Evolutionary conservation across 2,888 invertebrate genomes (phyloP).

Genomic region (Saturnia japonica): DNA sequence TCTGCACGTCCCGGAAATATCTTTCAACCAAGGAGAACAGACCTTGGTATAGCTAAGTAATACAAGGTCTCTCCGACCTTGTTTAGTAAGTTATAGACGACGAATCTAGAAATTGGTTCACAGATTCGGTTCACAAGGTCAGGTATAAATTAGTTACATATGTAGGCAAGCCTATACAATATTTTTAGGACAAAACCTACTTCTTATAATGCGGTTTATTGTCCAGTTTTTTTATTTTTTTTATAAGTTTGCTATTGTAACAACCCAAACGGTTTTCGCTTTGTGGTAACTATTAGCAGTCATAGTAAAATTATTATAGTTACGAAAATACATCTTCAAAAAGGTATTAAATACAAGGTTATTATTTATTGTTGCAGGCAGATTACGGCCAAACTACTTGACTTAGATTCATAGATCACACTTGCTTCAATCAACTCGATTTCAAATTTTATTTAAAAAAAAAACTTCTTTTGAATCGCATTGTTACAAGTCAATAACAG

Average conservation of each 20-base stretch:
- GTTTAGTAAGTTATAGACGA: conserved; percentile 42
- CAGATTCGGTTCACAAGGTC: conserved; percentile 48
- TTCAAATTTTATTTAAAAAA: not conserved
- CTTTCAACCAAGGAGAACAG: conserved; percentile 53
- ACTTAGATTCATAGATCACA: not conserved
- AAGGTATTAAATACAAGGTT: not conserved
- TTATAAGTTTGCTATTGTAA: not conserved
- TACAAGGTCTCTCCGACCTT: conserved; percentile 60
- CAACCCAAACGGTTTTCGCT: not conserved
- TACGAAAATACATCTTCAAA: not conserved
- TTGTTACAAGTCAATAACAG: not conserved
- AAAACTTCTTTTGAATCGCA: not conserved
- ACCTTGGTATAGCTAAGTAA: conserved; percentile 47
- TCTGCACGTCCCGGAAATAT: conserved; percentile 62
- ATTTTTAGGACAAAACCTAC: conserved; percentile 34
- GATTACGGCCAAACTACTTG: not conserved
- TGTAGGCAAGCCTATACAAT: conserved; percentile 31
- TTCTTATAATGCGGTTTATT: conserved; percentile 23
- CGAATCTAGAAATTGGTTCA: conserved; percentile 50
- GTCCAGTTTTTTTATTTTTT: not conserved
- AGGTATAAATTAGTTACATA: conserved; percentile 40
- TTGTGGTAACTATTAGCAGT: not conserved
- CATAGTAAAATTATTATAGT: not conserved
- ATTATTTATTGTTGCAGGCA: too few relatives aligned
- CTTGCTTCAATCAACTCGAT: not conserved